These are phyloP conservation scores for Cliona cf. orientalis DNA, from an alignment of 37 sponge, comb jelly and placozoan genomes.

Conservation along the genomic window DNA sequence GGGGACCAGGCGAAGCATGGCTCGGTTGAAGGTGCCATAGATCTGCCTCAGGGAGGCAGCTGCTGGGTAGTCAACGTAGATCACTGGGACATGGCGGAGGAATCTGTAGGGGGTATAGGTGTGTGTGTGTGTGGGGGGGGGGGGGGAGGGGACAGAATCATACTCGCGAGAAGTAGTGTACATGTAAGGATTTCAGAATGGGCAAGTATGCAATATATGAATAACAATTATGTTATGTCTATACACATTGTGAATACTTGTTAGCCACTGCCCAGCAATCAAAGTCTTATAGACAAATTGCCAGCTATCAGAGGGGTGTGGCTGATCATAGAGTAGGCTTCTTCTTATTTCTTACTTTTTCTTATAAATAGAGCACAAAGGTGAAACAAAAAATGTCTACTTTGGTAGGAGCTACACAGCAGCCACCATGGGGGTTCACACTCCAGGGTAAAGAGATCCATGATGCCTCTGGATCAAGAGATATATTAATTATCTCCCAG, in stretches of 20 bases:
- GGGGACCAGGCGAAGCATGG: slow-evolving; percentile 93
- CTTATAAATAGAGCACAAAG: too few relatives aligned
- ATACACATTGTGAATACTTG: neutral
- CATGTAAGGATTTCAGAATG: too few relatives aligned
- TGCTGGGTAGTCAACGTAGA: slow-evolving; percentile 99
- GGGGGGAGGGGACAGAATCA: neutral
- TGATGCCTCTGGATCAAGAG: neutral
- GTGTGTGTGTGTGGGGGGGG: neutral
- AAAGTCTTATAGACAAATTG: too few relatives aligned
- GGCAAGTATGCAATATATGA: neutral
- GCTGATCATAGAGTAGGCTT: too few relatives aligned
- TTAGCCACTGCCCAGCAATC: slow-evolving; percentile 1
- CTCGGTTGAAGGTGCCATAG: slow-evolving; percentile 98
- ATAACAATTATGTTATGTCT: neutral
- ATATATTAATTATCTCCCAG: neutral
- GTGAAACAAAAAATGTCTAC: too few relatives aligned
- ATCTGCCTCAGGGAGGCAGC: slow-evolving; percentile 92
- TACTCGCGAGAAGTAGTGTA: neutral
- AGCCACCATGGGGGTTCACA: neutral
- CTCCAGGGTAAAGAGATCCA: neutral
- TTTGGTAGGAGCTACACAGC: too few relatives aligned
- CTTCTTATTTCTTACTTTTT: too few relatives aligned
- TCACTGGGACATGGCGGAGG: slow-evolving; percentile 96
- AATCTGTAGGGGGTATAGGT: slow-evolving; percentile 65
- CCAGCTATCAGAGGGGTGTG: too few relatives aligned